phyloP scores from a whole-genome alignment of 2,797 vertebrate genomes.

The Aratinga solstitialis region DNA sequence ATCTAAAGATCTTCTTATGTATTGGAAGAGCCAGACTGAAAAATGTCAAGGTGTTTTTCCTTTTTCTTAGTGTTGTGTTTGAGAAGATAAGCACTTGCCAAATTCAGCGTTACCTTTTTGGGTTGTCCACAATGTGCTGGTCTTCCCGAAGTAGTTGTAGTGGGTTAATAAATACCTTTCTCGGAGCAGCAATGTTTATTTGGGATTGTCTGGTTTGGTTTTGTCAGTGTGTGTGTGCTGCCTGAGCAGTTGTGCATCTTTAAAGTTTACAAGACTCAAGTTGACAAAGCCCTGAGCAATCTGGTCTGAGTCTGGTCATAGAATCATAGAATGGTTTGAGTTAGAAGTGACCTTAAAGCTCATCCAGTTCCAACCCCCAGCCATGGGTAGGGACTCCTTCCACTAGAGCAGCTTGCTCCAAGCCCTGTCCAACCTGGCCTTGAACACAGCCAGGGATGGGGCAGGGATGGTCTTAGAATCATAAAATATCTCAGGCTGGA shows the following conservation, averaged over 20 bases:
- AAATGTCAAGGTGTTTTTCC: neutral
- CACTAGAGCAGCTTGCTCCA: neutral
- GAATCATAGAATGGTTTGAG: neutral
- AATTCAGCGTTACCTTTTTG: neutral
- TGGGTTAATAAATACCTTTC: neutral
- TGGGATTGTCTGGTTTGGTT: neutral
- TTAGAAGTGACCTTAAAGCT: neutral
- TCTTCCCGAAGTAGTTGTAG: neutral
- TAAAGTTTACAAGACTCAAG: neutral
- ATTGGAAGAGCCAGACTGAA: neutral
- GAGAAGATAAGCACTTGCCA: neutral
- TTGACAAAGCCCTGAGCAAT: neutral
- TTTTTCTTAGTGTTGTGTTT: neutral
- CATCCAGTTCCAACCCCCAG: neutral
- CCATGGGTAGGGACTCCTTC: neutral
- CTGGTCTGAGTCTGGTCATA: neutral
- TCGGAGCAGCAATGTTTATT: accelerated
- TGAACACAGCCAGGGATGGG: neutral
- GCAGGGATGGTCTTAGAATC: neutral
- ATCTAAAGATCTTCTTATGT: neutral
- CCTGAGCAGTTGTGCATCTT: neutral
- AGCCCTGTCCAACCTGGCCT: neutral
- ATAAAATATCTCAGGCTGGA: neutral
- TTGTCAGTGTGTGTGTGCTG: neutral
- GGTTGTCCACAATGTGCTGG: neutral